Percentiles rank a stretch among this genome's conserved stretches.
Evolutionary conservation across 2,113 vertebrate genomes (phyloP).

Genomic region (Tragelaphus imberbis): DNA sequence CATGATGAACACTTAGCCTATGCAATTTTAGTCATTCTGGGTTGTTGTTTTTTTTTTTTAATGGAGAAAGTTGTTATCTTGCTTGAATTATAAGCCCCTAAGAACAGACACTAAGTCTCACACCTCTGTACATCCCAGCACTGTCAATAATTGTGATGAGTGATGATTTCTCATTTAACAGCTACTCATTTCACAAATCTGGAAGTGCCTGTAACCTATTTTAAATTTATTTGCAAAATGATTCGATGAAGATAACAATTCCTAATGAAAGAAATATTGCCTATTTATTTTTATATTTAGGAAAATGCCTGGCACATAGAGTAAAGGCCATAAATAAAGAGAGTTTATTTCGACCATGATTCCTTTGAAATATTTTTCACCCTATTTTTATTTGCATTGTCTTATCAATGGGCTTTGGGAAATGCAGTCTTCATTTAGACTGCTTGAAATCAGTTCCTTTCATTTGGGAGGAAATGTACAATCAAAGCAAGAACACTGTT

Average conservation of each 20-base stretch:
- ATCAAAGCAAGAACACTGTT: background rate
- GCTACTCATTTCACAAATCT: background rate
- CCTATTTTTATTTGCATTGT: background rate
- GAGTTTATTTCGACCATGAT: background rate
- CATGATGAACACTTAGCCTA: background rate
- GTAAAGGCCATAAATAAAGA: background rate
- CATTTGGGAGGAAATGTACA: background rate
- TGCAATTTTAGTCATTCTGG: background rate
- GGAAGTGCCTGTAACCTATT: background rate
- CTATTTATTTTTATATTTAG: constrained; percentile 31
- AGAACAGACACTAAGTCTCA: background rate
- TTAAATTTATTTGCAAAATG: constrained; percentile 29
- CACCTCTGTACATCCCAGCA: background rate
- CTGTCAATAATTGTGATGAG: background rate
- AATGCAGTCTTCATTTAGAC: background rate
- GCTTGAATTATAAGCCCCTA: background rate
- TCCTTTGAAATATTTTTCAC: background rate
- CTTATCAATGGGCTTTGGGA: background rate
- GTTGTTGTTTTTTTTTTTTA: background rate
- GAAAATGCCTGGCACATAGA: background rate
- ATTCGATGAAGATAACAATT: background rate
- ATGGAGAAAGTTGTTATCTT: background rate
- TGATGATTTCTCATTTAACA: background rate
- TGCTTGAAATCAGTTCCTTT: background rate
- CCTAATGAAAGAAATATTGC: background rate